Base-by-base conservation (phyloP, 1,140 invertebrate genomes). In the Notospermus geniculatus region DNA sequence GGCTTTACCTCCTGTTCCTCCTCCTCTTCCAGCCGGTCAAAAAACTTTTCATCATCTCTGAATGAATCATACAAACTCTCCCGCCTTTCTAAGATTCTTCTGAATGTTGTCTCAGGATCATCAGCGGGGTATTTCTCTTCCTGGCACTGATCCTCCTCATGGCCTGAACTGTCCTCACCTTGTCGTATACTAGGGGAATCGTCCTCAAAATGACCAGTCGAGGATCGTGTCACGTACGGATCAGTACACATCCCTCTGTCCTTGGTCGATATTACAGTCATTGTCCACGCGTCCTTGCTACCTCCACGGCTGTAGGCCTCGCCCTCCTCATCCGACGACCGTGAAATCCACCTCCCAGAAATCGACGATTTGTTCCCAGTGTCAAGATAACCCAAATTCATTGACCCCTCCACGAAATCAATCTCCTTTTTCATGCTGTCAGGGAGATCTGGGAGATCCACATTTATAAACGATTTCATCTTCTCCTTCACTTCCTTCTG, bases 401-500 rank as follows among this genome's bases (percentile, higher is more conserved):
- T 5, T 50, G 46, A 50, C 4, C 46, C 46, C n/a, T 50, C 25
- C 19, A 50, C 46, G n/a, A 50, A 50, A 5, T 5, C n/a, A 27
- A 50, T 50, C n/a, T 50, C 46, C n/a, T n/a, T 50, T 23, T 50
- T n/a, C 25, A 23, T 50, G 9, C 19, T 50, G 9, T 50, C 46
- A 23, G n/a, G n/a, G 4, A 50, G n/a, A n/a, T 50, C 46, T 5
- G 46, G 46, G 4, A 50, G 19, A 9, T 50, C 25, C n/a, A 50
- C 25, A 23, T 50, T 19, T 23, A 50, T 19, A 1, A 79, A 61
- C 0, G 65, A 54, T 15, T 62, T 64, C 45, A 82, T 67, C 65
- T 80, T 80, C 13, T 71, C 66, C 39, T 77, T 66, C 23, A 82
- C 69, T 55, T 81, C 74, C 46, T 76, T 76, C 64, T 81, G 79